These are phyloP conservation scores for Zaprionus gabonicus DNA, from an alignment of 1,140 invertebrate species.

Conservation along the genomic window DNA sequence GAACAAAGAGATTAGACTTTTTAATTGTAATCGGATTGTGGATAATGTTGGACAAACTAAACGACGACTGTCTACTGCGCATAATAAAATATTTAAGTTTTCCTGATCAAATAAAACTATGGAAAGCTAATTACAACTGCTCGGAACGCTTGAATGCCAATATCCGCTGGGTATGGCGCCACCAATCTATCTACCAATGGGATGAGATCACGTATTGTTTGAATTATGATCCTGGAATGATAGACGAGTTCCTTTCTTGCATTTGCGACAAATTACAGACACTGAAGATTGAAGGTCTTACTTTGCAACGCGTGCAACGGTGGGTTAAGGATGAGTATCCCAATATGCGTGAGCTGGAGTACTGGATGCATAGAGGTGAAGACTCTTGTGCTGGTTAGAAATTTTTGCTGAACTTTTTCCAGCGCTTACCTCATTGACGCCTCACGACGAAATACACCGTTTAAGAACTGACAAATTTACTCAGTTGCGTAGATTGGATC, in stretches of 20 bases:
- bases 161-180: conserved; percentile 15
- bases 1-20: background rate
- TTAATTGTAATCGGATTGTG: background rate
- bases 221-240: background rate
- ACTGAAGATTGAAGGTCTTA: background rate
- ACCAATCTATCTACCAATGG: background rate
- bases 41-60: conserved; percentile 3
- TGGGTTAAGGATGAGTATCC: conserved; percentile 6
- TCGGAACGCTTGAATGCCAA: conserved; percentile 8
- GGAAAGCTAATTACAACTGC: conserved; percentile 1
- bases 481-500: conserved; percentile 21
- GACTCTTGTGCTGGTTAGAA: background rate
- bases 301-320: background rate
- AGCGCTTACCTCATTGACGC: background rate
- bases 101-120: background rate
- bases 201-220: background rate
- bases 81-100: background rate
- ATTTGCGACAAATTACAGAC: conserved; percentile 9
- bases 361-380: background rate
- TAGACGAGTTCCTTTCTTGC: background rate
- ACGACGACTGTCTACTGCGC: background rate
- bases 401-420: conserved; percentile 18
- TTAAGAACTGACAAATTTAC: background rate
- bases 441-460: background rate
- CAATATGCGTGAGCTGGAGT: background rate